Base-by-base conservation (phyloP, 2,797 vertebrate genomes). In the Orientallactaga sibirica region DNA sequence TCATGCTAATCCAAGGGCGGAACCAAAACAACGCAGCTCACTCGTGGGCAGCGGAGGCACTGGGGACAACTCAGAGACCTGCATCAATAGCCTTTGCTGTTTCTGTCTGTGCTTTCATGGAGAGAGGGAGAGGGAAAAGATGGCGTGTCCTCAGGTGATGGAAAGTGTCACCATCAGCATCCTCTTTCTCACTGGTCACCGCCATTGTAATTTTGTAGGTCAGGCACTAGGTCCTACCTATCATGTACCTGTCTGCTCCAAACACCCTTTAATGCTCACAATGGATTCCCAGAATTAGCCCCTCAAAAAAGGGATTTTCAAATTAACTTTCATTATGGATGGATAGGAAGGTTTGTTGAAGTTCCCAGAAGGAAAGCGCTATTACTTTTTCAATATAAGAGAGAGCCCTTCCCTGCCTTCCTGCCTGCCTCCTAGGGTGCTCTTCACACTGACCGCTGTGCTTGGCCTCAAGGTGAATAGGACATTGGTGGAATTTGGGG, bases 331-430 rank as follows among this genome's bases (percentile, higher is more conserved):
- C 29, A 2, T 85, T 83, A 37, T 84, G 58, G 92, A 37, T 84
- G 58, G 92, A n/a, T 77, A 10, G 79, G 19, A 75, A 93, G 14
- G 43, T 91, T 88, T 33, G 79, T 92, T 86, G n/a, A 41, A 78
- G 20, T 89, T 95, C 94, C 76, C 33, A 75, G 80, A 93, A 93
- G 58, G 68, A 78, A 84, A 92, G 14, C 88, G 7, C 75, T 86
- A 75, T 19, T 68, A 29, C 62, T 86, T 95, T 48, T 82, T 58
- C 79, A 90, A 73, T 71, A 66, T 29, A 83, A 76, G 22, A 11
- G 43, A 7, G 78, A 1, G 8, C 62, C 2, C 8, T 83, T 19
- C 27, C 27, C 11, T 58, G 7, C 68, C 29, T 52, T 2, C 67
- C 66, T 19, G 71, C 3, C 5, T 87, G 4, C 75, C 37, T 88